phyloP scores from a whole-genome alignment of 1,140 invertebrate species.

The Apocrypta bakeri region DNA sequence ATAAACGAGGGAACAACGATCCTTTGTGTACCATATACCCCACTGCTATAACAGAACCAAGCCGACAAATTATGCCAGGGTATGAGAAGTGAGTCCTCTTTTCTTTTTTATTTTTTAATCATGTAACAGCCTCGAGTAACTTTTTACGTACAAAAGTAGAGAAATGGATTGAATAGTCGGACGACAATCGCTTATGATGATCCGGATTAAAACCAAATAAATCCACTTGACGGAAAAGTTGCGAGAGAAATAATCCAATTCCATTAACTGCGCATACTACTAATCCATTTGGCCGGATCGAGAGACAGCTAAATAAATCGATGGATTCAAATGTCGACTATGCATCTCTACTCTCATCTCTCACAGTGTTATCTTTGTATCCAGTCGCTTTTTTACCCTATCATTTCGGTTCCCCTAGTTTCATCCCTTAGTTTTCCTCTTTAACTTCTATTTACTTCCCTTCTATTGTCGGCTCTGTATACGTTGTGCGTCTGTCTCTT shows the following conservation, averaged over 20 bases:
- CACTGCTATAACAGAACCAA: no score
- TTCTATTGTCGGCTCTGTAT: background rate
- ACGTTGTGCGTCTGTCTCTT: background rate
- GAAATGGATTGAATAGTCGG: no score
- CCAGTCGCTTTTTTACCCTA: background rate
- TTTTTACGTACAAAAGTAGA: no score
- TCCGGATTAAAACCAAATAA: no score
- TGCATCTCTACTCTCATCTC: background rate
- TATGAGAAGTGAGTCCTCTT: no score
- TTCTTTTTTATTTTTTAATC: no score
- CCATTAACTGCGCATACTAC: background rate
- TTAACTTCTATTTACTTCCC: constrained; percentile 23
- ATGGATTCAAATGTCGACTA: background rate
- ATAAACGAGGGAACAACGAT: background rate
- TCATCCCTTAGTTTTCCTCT: background rate
- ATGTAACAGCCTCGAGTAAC: no score
- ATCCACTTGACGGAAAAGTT: no score
- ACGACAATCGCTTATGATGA: no score
- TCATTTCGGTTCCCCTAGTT: background rate
- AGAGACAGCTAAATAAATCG: background rate
- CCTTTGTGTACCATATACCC: background rate
- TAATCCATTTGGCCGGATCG: background rate
- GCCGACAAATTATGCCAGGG: background rate
- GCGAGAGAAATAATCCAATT: background rate
- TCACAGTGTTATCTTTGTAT: constrained; percentile 2